A percentile compares a stretch with the other conserved stretches of the same genome.
Evolutionary conservation across 2,888 invertebrate species (phyloP).

Genomic region (Micropterix aruncella): DNA sequence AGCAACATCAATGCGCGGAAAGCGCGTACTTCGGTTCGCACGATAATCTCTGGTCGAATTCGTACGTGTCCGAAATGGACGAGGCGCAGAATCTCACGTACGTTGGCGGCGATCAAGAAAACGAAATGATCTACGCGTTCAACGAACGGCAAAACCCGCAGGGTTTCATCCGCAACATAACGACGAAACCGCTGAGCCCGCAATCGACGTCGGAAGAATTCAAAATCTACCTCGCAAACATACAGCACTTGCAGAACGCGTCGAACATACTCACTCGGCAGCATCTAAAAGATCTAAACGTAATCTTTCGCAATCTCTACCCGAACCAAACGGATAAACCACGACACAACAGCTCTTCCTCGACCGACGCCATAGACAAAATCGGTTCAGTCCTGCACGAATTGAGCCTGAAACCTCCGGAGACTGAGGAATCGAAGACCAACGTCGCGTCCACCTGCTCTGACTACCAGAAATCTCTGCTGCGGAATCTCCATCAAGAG

Average conservation of each 20-base stretch:
- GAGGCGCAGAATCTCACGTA: slow-evolving; percentile 24
- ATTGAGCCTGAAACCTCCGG: slow-evolving; percentile 28
- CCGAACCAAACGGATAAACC: slow-evolving; percentile 18
- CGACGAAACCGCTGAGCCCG: slow-evolving; percentile 50
- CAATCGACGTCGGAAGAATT: slow-evolving; percentile 56
- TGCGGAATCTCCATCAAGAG: slow-evolving; percentile 66
- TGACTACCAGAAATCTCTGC: slow-evolving; percentile 45
- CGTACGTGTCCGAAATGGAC: slow-evolving; percentile 27
- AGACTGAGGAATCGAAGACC: slow-evolving; percentile 18
- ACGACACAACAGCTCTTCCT: background rate
- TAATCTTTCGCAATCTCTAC: slow-evolving; percentile 42
- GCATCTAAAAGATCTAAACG: slow-evolving; percentile 42
- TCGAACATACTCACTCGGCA: slow-evolving; percentile 46
- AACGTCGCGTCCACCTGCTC: slow-evolving; percentile 32
- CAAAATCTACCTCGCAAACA: slow-evolving; percentile 54
- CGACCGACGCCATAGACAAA: background rate
- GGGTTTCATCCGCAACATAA: slow-evolving; percentile 38
- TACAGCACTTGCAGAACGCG: slow-evolving; percentile 58
- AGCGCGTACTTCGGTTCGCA: slow-evolving; percentile 30
- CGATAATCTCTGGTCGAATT: slow-evolving; percentile 35
- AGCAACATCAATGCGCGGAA: slow-evolving; percentile 21
- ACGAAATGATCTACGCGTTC: slow-evolving; percentile 35
- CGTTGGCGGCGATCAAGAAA: slow-evolving; percentile 34
- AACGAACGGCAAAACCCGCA: slow-evolving; percentile 28
- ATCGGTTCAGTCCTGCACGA: background rate